Base-by-base conservation (phyloP, 2,888 invertebrate genomes). In the Drosophila limbata region DNA sequence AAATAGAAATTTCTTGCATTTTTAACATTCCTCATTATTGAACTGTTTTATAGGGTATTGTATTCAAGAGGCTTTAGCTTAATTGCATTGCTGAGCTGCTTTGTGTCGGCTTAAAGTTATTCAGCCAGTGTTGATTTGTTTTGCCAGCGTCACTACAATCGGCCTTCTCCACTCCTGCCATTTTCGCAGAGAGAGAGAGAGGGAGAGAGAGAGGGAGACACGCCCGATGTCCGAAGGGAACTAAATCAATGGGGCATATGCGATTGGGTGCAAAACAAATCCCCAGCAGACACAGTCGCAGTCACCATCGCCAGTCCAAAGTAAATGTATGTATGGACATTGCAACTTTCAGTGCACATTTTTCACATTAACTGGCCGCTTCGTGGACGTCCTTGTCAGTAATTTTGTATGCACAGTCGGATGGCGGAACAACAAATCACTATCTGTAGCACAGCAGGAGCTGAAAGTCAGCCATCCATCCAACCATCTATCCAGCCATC, bases 1-100 rank as follows among this genome's bases (percentile, higher is more conserved):
- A 25, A 25, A 25, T 25, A 6, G 5, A 5, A 25, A 5, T 25
- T 25, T 25, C 5, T 25, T 25, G 6, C 25, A 25, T 25, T 25
- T 5, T 28, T 8, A 28, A 28, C 5, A 8, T 28, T 8, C 2
- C 28, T 28, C 2, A 28, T 28, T 28, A 5, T 28, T 8, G 6
- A 21, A 4, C 15, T 9, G 3, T 37, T 69, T 37, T 69, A 37
- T n/a, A 65, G 65, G 57, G 57, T 44, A 76, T 28, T 31, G 21
- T 19, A 28, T 66, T 35, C 47, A 31, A 31, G 48, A 66, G 65
- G 77, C 70, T 70, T 75, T 65, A 56, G 77, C 69, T 73, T 83
- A 83, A 83, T 88, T 83, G 88, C 86, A 83, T 88, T 88, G 68
- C 77, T 74, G 69, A 80, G 78, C 79, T 66, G 87, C 84, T 88